Conservation (phyloP, 2,888 invertebrate species). For the Chrysolina haemoptera region DNA sequence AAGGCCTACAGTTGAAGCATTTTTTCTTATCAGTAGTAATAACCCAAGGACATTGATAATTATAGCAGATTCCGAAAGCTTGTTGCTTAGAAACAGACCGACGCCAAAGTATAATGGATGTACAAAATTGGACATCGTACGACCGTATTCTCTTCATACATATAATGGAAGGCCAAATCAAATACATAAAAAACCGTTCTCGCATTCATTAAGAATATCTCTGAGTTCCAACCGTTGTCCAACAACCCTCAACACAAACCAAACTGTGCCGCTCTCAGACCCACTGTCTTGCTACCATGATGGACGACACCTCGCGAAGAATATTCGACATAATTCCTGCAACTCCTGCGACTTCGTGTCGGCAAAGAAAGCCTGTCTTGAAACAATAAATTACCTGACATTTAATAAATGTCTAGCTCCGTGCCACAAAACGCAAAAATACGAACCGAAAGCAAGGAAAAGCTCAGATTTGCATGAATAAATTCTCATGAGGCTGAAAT, state of each 20-base stretch:
- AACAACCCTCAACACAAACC: background rate
- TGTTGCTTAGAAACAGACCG: too few species aligned
- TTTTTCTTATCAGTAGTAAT: too few species aligned
- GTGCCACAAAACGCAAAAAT: slow-evolving; percentile 41
- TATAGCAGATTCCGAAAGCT: too few species aligned
- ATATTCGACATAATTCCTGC: slow-evolving; percentile 39
- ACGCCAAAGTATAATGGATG: too few species aligned
- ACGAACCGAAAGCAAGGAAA: slow-evolving; percentile 41
- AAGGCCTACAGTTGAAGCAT: too few species aligned
- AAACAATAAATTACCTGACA: slow-evolving; percentile 44
- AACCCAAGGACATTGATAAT: too few species aligned
- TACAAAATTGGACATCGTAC: too few species aligned
- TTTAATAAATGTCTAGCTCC: slow-evolving; percentile 44
- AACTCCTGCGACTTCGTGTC: slow-evolving; percentile 22
- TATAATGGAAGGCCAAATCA: too few species aligned
- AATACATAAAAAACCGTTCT: too few species aligned
- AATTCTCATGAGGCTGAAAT: slow-evolving; percentile 41
- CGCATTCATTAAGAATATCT: too few species aligned
- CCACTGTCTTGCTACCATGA: background rate
- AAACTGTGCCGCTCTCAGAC: background rate
- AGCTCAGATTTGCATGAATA: slow-evolving; percentile 42
- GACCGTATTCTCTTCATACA: too few species aligned
- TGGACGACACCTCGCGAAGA: slow-evolving; percentile 9
- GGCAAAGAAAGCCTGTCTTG: slow-evolving; percentile 23
- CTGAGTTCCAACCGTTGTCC: background rate